These are phyloP conservation scores for Spheniscus humboldti DNA, from an alignment of 2,797 vertebrate species.

Conservation along the genomic window DNA sequence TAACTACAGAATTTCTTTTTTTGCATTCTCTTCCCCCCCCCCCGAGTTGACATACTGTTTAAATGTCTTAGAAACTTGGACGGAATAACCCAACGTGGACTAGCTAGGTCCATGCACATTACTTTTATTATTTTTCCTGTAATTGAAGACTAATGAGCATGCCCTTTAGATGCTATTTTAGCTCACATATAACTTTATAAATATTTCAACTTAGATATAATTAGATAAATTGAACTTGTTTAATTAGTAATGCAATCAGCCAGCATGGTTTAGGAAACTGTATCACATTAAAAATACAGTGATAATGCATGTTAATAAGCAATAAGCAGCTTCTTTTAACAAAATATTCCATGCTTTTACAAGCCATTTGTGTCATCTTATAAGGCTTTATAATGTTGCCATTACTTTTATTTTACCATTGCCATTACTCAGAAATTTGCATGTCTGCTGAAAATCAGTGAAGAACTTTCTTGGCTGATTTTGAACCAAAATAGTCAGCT, in stretches of 20 bases:
- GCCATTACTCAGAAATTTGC: background rate
- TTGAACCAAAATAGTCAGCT: background rate
- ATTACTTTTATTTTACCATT: background rate
- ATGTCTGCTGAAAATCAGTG: background rate
- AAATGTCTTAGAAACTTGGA: background rate
- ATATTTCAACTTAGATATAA: slow-evolving; percentile 73
- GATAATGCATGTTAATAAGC: slow-evolving; percentile 39
- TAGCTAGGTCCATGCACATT: background rate
- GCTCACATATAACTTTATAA: slow-evolving; percentile 65
- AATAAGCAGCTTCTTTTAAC: slow-evolving; percentile 12
- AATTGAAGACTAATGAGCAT: slow-evolving; percentile 62
- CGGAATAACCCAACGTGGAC: background rate
- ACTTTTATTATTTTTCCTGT: slow-evolving; percentile 28
- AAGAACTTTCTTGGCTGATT: background rate
- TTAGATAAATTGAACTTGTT: slow-evolving; percentile 71
- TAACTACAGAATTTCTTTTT: background rate
- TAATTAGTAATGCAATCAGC: slow-evolving; percentile 70
- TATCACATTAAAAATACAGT: slow-evolving; percentile 31
- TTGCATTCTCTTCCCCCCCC: no score
- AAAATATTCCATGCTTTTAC: background rate
- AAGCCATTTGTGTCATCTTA: background rate
- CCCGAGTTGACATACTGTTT: background rate
- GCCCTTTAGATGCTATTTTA: slow-evolving; percentile 70
- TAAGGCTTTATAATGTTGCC: background rate
- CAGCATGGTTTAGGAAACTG: slow-evolving; percentile 37